Conservation (phyloP, 2,888 invertebrate genomes). For the Spodoptera littoralis region DNA sequence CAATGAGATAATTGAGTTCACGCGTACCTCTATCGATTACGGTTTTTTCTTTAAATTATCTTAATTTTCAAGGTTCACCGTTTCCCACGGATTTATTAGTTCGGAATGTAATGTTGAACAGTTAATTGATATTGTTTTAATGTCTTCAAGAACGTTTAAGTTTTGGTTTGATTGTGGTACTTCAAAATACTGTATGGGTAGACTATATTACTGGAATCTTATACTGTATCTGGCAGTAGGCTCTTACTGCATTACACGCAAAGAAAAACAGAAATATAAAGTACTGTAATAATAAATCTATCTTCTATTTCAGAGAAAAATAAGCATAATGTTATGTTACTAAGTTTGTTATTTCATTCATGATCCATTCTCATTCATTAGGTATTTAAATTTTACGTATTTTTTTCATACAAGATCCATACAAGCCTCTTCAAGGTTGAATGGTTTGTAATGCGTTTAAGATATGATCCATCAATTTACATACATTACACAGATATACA, state of each 20-base stretch:
- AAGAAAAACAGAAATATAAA: too few species aligned
- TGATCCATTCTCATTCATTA: conserved; percentile 4
- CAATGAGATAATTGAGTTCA: conserved; percentile 15
- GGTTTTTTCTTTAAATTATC: conserved; percentile 16
- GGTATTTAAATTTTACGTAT: conserved; percentile 7
- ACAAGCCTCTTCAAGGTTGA: conserved; percentile 45
- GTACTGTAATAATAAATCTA: too few species aligned
- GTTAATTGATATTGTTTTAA: background rate
- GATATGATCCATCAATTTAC: conserved; percentile 55
- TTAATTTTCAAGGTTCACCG: conserved; percentile 20
- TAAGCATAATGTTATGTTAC: too few species aligned
- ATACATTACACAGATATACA: conserved; percentile 45
- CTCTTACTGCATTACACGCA: too few species aligned
- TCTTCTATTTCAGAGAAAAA: too few species aligned
- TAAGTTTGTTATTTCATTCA: conserved; percentile 11
- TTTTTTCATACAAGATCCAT: conserved; percentile 19
- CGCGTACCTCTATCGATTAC: conserved; percentile 16
- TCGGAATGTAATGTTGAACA: background rate
- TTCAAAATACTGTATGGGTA: too few species aligned
- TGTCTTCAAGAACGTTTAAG: too few species aligned
- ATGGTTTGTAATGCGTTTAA: conserved; percentile 30
- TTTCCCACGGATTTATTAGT: conserved; percentile 25
- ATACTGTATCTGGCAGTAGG: too few species aligned
- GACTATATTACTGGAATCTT: too few species aligned
- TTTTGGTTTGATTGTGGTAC: too few species aligned